Percentiles rank a stretch among this genome's conserved stretches.
These are phyloP conservation scores for Notechis scutatus DNA, from an alignment of 2,113 vertebrate species.

Conservation along the genomic window DNA sequence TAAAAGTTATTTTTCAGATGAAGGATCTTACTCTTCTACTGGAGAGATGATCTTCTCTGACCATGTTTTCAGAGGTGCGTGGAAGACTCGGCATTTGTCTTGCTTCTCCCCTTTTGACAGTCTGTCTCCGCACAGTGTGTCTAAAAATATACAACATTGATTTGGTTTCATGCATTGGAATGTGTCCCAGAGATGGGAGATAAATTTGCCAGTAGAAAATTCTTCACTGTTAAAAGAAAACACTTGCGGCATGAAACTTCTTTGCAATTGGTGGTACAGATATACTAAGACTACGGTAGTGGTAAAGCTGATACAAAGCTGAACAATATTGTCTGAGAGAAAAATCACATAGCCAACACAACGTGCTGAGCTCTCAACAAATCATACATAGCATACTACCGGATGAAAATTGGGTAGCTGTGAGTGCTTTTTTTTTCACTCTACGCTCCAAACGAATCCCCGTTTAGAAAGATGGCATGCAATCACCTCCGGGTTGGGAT, in stretches of 20 bases:
- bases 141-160: conserved; percentile 60
- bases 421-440: neutral
- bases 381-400: neutral
- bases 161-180: accelerated
- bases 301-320: neutral
- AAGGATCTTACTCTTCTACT: conserved; percentile 80
- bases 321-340: neutral
- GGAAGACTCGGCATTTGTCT: conserved; percentile 86
- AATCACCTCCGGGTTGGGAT: conserved; percentile 89
- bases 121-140: conserved; percentile 84
- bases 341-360: neutral
- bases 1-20: accelerated
- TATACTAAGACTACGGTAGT: neutral
- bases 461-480: neutral
- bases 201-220: neutral
- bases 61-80: conserved; percentile 77
- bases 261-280: no score
- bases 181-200: accelerated
- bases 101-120: conserved; percentile 76
- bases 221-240: neutral
- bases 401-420: neutral
- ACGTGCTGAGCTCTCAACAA: neutral
- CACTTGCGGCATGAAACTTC: neutral
- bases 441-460: neutral
- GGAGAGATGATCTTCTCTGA: conserved; percentile 86